These are phyloP conservation scores for Mya arenaria DNA, from an alignment of 1,140 invertebrate species.

Conservation along the genomic window DNA sequence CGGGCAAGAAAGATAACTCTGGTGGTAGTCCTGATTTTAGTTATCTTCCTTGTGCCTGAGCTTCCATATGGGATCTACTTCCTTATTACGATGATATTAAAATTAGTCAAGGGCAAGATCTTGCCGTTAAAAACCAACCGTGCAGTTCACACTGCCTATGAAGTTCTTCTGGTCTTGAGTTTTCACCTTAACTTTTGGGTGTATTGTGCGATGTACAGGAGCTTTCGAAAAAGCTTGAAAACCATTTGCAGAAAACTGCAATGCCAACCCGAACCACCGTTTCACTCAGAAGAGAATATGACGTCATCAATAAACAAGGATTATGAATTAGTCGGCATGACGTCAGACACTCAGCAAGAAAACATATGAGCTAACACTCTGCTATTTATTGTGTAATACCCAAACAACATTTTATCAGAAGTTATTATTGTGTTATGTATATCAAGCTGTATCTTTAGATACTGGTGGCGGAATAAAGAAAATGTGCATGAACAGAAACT, in stretches of 20 bases:
- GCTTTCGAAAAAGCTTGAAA: slow-evolving; percentile 25
- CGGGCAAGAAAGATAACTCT: not conserved
- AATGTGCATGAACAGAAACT: too few relatives aligned
- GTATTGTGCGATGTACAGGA: slow-evolving; percentile 23
- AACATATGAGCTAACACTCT: too few relatives aligned
- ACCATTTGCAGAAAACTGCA: not conserved
- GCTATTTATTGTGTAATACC: too few relatives aligned
- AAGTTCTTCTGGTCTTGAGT: slow-evolving; percentile 7
- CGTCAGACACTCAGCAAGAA: too few relatives aligned
- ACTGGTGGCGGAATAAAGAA: too few relatives aligned
- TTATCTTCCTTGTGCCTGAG: slow-evolving; percentile 40
- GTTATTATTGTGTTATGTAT: too few relatives aligned
- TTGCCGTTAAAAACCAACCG: slow-evolving; percentile 35
- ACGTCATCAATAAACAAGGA: slow-evolving; percentile 2
- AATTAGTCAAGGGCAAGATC: not conserved
- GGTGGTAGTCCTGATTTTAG: slow-evolving; percentile 27
- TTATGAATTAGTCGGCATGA: slow-evolving; percentile 61
- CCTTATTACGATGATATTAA: slow-evolving; percentile 9
- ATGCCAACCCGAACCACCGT: not conserved
- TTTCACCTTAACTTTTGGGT: slow-evolving; percentile 56
- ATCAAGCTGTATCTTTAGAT: too few relatives aligned
- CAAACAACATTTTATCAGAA: too few relatives aligned
- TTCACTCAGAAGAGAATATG: not conserved
- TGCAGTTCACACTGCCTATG: slow-evolving; percentile 23
- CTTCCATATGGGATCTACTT: slow-evolving; percentile 44